Evolutionary conservation across 2,888 invertebrate species (phyloP).

Genomic region (Odontocerum albicorne): DNA sequence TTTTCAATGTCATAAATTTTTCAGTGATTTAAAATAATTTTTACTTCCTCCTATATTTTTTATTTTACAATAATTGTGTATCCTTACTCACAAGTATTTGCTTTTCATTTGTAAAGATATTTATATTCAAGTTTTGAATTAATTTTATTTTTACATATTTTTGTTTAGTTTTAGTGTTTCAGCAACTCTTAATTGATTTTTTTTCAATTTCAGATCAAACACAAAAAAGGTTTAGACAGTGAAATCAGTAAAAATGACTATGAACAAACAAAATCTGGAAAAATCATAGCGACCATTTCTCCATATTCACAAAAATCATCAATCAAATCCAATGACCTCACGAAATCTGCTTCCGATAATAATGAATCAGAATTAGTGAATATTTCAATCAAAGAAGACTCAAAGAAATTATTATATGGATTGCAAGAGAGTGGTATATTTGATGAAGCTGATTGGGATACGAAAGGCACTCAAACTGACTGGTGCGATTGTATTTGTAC

Average conservation of each 20-base stretch:
- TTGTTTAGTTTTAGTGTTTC: not conserved
- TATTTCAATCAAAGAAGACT: constrained; percentile 51
- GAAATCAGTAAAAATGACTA: constrained; percentile 29
- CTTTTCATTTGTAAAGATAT: not conserved
- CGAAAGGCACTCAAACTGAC: constrained; percentile 59
- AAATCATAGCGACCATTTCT: constrained; percentile 66
- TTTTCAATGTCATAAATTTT: constrained; percentile 10
- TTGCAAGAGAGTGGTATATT: constrained; percentile 77
- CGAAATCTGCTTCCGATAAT: constrained; percentile 21
- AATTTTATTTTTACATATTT: not conserved
- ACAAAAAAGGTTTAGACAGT: constrained; percentile 25
- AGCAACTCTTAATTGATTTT: constrained; percentile 4
- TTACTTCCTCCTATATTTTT: not conserved
- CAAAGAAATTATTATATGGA: constrained; percentile 56
- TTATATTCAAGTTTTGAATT: not conserved
- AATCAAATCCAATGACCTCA: constrained; percentile 49
- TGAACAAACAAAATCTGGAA: constrained; percentile 43
- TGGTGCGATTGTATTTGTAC: constrained; percentile 54
- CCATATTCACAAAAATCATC: constrained; percentile 56
- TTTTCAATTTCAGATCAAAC: constrained; percentile 27
- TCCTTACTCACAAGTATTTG: not conserved
- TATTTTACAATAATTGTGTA: not conserved
- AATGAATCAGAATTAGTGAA: constrained; percentile 41
- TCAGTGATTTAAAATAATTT: too few species aligned
- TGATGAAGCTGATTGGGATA: constrained; percentile 59